Conservation (phyloP, 2,797 vertebrate species). For the Channallabes apus region DNA sequence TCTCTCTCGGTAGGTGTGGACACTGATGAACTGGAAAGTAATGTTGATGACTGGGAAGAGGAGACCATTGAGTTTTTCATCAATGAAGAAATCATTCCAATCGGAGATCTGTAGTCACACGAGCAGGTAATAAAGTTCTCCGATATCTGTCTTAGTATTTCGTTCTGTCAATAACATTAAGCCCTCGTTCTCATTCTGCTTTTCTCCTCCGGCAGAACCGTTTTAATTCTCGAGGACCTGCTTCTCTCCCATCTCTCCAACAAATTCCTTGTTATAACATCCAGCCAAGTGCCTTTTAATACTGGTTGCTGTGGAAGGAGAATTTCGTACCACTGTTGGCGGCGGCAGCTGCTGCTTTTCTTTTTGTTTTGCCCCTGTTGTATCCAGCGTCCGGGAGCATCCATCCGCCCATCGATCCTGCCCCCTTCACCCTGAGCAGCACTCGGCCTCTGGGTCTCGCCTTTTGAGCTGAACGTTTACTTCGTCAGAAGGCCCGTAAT, state of each 20-base stretch:
- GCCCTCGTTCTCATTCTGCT: conserved; percentile 48
- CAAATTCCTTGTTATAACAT: conserved; percentile 68
- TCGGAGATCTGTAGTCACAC: conserved; percentile 87
- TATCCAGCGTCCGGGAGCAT: conserved; percentile 60
- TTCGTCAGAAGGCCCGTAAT: conserved; percentile 41
- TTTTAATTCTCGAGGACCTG: conserved; percentile 62
- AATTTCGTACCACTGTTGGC: conserved; percentile 58
- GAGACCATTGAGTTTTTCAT: conserved; percentile 99
- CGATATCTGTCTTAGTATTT: conserved; percentile 43
- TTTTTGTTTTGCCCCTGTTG: conserved; percentile 44
- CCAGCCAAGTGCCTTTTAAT: conserved; percentile 81
- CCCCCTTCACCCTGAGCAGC: conserved; percentile 40
- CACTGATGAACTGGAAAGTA: conserved; percentile 94
- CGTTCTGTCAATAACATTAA: conserved; percentile 54
- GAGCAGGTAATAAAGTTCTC: conserved; percentile 72
- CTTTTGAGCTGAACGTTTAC: conserved; percentile 50
- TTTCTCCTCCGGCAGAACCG: conserved; percentile 15
- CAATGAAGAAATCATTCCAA: conserved; percentile 97
- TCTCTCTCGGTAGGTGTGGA: conserved; percentile 80
- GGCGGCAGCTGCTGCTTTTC: not conserved
- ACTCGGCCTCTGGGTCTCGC: conserved; percentile 46
- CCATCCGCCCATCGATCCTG: not conserved
- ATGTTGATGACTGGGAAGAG: conserved; percentile 98
- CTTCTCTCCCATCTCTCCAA: conserved; percentile 36
- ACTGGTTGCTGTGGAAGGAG: conserved; percentile 67